phyloP scores from a whole-genome alignment of 2,888 invertebrate species.

The Hydriomena furcata region DNA sequence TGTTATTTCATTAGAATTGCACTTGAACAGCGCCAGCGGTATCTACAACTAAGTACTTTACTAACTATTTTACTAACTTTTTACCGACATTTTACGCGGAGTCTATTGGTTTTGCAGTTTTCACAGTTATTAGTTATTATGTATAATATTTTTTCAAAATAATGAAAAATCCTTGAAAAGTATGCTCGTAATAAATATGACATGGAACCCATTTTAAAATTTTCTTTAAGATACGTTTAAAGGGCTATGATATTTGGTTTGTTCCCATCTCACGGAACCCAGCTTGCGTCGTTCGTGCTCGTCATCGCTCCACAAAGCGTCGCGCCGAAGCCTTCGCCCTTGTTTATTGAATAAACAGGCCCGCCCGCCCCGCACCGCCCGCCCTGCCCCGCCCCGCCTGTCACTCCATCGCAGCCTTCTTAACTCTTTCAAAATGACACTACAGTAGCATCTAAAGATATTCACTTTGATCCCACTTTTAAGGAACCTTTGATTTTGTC shows the following conservation, averaged over 20 bases:
- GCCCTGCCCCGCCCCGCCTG: conserved; percentile 33
- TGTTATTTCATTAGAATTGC: no score
- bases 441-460: conserved; percentile 27
- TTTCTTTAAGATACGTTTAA: no score
- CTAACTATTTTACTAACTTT: no score
- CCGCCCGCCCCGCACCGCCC: conserved; percentile 38
- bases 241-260: conserved; percentile 1
- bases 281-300: conserved; percentile 24
- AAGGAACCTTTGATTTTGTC: conserved; percentile 18
- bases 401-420: conserved; percentile 12
- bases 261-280: neutral
- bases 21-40: no score
- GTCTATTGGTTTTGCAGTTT: no score
- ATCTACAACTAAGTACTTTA: no score
- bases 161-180: no score
- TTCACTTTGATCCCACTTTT: conserved; percentile 14
- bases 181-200: no score
- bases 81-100: no score
- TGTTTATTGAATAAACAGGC: conserved; percentile 74
- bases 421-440: conserved; percentile 20
- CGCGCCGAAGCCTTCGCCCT: conserved; percentile 44
- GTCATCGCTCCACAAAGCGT: conserved; percentile 63
- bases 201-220: no score
- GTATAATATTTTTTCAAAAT: no score
- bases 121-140: no score